phyloP scores from a whole-genome alignment of 2,888 invertebrate species.

The Brachyptera putata region DNA sequence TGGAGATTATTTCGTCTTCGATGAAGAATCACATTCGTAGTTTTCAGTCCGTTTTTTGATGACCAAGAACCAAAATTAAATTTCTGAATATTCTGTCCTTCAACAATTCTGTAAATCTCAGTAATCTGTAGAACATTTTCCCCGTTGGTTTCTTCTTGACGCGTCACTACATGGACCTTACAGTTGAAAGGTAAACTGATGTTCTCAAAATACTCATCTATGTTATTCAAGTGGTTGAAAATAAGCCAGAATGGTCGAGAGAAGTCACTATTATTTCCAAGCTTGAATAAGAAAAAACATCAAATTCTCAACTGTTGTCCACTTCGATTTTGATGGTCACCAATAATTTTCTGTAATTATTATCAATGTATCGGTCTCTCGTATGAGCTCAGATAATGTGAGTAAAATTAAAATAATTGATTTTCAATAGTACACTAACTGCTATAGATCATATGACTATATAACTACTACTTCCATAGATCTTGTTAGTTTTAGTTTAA shows the following conservation, averaged over 20 bases:
- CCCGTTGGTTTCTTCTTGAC: conserved; percentile 34
- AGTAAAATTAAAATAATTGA: no score
- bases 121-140: conserved; percentile 27
- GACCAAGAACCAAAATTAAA: conserved; percentile 36
- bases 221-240: conserved; percentile 33
- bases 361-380: no score
- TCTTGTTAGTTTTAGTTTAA: no score
- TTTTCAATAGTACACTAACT: no score
- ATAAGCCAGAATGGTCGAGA: conserved; percentile 37
- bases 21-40: conserved; percentile 32
- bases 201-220: conserved; percentile 29
- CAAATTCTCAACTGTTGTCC: no score
- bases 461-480: no score
- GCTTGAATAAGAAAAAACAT: no score
- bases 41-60: neutral
- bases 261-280: neutral
- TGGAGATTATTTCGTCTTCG: conserved; percentile 35
- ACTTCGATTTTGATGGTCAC: no score
- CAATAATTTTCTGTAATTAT: no score
- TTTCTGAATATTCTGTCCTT: conserved; percentile 30
- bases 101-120: conserved; percentile 39
- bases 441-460: no score
- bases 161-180: conserved; percentile 39
- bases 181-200: conserved; percentile 37
- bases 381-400: no score